Evolutionary conservation across 2,888 invertebrate species (phyloP), one percentile per base, ranked within the genome.

Genomic region (Phytoseiulus persimilis): DNA sequence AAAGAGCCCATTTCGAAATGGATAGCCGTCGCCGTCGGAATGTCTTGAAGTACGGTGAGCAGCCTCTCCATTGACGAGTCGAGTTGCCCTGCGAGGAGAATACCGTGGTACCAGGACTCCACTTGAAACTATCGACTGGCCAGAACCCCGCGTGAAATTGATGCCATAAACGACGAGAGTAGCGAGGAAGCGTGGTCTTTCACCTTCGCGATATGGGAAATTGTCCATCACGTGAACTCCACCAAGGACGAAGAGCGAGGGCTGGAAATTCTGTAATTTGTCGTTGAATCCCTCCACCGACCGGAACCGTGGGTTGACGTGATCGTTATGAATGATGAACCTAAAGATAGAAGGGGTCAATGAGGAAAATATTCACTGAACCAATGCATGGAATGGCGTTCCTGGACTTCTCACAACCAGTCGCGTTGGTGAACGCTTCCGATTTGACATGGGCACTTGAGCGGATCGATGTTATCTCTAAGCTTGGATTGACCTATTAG

Each of bases 1-100:
- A 95, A 96, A 89, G 96, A 96, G 5, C 96, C 96, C 95, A 96
- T 95, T 93, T 96, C 96, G 92, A 96, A 96, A 92, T 96, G 96
- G 89, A 95, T 94, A 91, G 95, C 93, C 1, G 90, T 84, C 87
- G 31, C 6, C 28, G 46, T 33, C 28, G 90, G 89, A 31, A 90
- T 32, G 28, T 87, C 87, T n/a, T 87, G 39, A 9, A 87, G 87
- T 6, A 87, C 87, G 0, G 87, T 87, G 9, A 87, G 87, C 33
- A 87, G 33, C 14, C 87, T n/a, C 6, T 32, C 31, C 87, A 87
- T 87, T 9, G 87, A 33, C 87, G n/a, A 39, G 33, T 87, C 87
- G 6, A 87, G 87, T 87, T 87, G 87, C 18, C 87, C 87, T 84
- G 84, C 11, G 28, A 31, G n/a, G n/a, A 31, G 31, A 39, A 39